phyloP scores from a whole-genome alignment of 2,888 invertebrate genomes.

The Drepanosiphum platanoidis region DNA sequence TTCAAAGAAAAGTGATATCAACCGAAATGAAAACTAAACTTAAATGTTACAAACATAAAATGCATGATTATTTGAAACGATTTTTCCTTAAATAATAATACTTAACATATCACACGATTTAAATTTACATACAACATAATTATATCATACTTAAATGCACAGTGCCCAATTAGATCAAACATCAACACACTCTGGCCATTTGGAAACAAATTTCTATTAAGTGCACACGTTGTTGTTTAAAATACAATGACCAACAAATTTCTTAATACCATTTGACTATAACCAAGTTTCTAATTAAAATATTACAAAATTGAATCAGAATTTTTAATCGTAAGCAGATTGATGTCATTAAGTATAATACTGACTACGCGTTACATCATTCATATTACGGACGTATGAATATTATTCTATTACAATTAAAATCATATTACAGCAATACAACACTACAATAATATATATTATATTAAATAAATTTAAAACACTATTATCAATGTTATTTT shows the following conservation, averaged over 20 bases:
- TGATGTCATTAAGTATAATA: not conserved
- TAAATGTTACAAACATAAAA: not conserved
- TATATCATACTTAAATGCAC: slow-evolving; percentile 1
- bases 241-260: not conserved
- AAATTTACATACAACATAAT: not conserved
- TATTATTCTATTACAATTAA: not conserved
- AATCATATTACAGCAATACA: not conserved
- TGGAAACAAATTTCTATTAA: not conserved
- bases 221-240: not conserved
- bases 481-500: not conserved
- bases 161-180: not conserved
- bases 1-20: not conserved
- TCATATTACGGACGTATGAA: too few species aligned
- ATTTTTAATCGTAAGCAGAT: not conserved
- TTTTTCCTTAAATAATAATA: not conserved
- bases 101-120: not conserved
- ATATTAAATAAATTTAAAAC: not conserved
- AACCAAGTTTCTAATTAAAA: slow-evolving; percentile 12
- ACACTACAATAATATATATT: not conserved
- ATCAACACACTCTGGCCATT: not conserved
- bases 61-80: not conserved
- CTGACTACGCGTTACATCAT: not conserved
- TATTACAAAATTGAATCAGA: not conserved
- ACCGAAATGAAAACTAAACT: not conserved
- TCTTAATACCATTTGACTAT: not conserved